Base-by-base conservation (phyloP, 2,113 vertebrate genomes). In the Maccullochella peelii region DNA sequence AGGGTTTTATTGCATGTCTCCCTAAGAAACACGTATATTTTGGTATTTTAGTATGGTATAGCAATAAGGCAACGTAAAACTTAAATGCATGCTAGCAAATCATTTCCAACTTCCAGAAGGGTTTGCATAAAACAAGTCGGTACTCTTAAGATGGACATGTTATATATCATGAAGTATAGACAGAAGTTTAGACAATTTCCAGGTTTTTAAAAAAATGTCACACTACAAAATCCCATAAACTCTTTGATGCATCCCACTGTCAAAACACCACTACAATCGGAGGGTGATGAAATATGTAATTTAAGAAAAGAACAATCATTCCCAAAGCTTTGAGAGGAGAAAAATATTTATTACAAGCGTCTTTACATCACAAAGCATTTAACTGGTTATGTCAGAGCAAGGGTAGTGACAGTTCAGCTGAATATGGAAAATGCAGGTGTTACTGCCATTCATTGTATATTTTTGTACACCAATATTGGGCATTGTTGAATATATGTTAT, bases 281-380 rank as follows among this genome's bases (percentile, higher is more conserved):
- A 68, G 16, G 25, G 30, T 38, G 33, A 33, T 36, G 44, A 12
- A 42, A 54, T 8, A 14, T 74, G 18, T 36, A 2, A 44, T 70
- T 36, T 10, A 2, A 55, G 55, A 33, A 14, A 54, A 25, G 1
- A 50, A 50, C 20, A 71, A 54, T 33, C 18, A 20, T 71, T 76
- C 15, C 47, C 65, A 30, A 85, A 82, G 40, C 42, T 79, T 91
- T 77, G 50, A 67, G 63, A 71, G 68, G 67, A 85, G 49, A 89
- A 87, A 87, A 88, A 72, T 80, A 82, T 94, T 95, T 95, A 94
- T 94, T 95, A 86, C 91, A 91, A 86, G 87, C 85, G 0, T 87
- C 80, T 90, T 91, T 94, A 94, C 89, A 94, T 86, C 83, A 91
- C 89, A 91, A 92, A 90, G 89, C 79, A 85, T 88, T 88, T 81